Conservation (phyloP, 2,888 invertebrate genomes). For the Emesis russula region DNA sequence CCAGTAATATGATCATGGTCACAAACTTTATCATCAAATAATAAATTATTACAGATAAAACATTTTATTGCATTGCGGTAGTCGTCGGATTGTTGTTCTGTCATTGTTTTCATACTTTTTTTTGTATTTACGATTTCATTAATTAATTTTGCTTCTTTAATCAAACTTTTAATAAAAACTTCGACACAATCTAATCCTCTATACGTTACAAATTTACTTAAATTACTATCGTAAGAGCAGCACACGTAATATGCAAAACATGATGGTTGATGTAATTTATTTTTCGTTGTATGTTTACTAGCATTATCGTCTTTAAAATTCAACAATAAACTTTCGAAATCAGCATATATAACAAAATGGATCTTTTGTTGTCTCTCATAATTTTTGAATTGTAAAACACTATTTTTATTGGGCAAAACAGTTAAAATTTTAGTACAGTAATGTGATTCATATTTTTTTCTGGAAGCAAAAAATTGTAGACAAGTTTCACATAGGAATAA, state of each 20-base stretch:
- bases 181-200: background rate
- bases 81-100: background rate
- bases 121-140: background rate
- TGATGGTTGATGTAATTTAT: background rate
- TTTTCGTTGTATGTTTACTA: background rate
- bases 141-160: background rate
- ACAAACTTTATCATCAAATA: conserved; percentile 57
- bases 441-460: conserved; percentile 53
- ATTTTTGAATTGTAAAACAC: conserved; percentile 55
- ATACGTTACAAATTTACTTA: background rate
- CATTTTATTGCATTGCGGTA: background rate
- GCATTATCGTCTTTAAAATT: background rate
- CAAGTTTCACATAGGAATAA: conserved; percentile 72
- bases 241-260: conserved; percentile 3
- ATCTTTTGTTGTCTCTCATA: conserved; percentile 73
- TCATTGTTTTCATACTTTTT: background rate
- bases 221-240: background rate
- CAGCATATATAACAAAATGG: conserved; percentile 73
- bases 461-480: conserved; percentile 64
- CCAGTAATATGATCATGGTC: conserved; percentile 68
- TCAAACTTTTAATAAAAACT: background rate
- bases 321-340: background rate
- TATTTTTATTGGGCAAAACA: conserved; percentile 47
- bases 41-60: conserved; percentile 34
- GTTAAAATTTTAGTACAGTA: conserved; percentile 46